Evolutionary conservation across 2,113 vertebrate species (phyloP).

Genomic region (Callospermophilus lateralis): DNA sequence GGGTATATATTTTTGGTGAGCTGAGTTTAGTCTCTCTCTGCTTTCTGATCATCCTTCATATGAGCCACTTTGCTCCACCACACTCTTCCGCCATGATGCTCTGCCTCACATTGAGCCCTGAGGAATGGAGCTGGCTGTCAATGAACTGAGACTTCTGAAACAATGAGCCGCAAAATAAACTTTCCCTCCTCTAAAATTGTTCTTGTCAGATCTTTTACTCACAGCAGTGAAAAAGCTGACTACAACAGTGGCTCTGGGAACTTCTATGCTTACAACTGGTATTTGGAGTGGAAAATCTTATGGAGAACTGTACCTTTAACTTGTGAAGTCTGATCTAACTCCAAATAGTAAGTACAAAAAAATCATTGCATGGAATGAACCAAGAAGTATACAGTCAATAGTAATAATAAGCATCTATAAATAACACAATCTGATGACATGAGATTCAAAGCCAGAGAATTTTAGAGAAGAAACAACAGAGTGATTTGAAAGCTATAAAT

Average conservation of each 20-base stretch:
- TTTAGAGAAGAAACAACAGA: background rate
- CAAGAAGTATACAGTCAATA: background rate
- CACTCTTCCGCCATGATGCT: no score
- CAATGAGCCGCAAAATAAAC: no score
- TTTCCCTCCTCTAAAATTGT: no score
- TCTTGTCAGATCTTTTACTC: no score
- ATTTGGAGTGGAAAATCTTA: background rate
- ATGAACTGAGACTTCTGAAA: no score
- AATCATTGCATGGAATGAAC: conserved; percentile 19
- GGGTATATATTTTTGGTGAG: no score
- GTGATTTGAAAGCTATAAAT: conserved; percentile 5
- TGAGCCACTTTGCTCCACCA: no score
- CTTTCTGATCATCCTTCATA: no score
- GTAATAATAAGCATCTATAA: background rate
- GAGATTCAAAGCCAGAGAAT: background rate
- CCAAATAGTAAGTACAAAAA: background rate
- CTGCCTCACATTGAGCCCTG: no score
- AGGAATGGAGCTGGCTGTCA: no score
- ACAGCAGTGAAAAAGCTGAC: no score
- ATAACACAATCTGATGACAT: background rate
- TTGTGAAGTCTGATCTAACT: conserved; percentile 8
- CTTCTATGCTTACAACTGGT: background rate
- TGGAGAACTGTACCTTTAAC: background rate
- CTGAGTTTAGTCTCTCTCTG: no score
- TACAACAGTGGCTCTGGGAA: background rate